phyloP scores from a whole-genome alignment of 1,140 invertebrate species.

The Drosophila arizonae region DNA sequence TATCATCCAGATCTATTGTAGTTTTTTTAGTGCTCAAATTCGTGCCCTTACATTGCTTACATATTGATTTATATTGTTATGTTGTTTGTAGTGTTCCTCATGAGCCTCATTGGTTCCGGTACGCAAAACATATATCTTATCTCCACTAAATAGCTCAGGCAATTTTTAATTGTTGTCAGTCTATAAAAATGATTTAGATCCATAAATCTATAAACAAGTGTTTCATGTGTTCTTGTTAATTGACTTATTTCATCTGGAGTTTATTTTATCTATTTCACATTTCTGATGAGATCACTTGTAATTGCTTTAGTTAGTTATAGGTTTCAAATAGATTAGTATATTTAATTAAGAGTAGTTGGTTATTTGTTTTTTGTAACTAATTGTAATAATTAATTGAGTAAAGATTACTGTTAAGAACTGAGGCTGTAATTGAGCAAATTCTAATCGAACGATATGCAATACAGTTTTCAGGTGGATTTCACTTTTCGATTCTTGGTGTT shows the following conservation, averaged over 20 bases:
- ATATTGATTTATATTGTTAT: constrained; percentile 1
- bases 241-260: background rate
- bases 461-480: too few species aligned
- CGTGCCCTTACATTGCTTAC: background rate
- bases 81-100: too few species aligned
- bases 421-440: too few species aligned
- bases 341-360: too few species aligned
- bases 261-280: background rate
- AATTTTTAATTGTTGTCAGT: constrained; percentile 5
- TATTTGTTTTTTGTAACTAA: too few species aligned
- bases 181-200: background rate
- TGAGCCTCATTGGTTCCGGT: constrained; percentile 5
- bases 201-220: background rate
- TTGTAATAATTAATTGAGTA: too few species aligned
- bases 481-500: too few species aligned
- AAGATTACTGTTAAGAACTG: too few species aligned
- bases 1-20: constrained; percentile 28
- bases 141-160: constrained; percentile 2
- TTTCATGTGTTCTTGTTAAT: constrained; percentile 1
- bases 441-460: too few species aligned
- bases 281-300: background rate
- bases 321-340: too few species aligned
- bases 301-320: background rate
- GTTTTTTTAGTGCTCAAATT: background rate
- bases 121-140: constrained; percentile 14